Percentiles rank a stretch among this genome's conserved stretches.
phyloP scores from a whole-genome alignment of 2,888 invertebrate species.

The Margaritifera margaritifera region DNA sequence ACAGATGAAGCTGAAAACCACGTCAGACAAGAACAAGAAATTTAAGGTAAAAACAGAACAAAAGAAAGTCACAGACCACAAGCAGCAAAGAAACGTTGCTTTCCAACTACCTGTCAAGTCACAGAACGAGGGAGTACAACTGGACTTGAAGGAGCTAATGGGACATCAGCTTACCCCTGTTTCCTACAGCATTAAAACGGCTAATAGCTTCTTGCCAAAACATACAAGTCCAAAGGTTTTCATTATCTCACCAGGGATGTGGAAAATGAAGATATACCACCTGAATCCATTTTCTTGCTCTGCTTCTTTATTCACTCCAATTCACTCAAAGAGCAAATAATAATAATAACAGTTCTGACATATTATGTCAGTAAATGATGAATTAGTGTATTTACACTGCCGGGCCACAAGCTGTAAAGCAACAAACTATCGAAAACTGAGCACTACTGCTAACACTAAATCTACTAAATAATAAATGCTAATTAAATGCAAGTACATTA shows the following conservation, averaged over 20 bases:
- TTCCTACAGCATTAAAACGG: not conserved
- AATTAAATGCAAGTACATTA: too few relatives aligned
- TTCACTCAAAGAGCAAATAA: too few relatives aligned
- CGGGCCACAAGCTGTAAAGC: too few relatives aligned
- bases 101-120: constrained; percentile 4
- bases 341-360: too few relatives aligned
- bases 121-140: not conserved
- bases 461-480: too few relatives aligned
- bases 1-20: constrained; percentile 3
- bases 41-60: not conserved
- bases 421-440: too few relatives aligned
- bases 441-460: too few relatives aligned
- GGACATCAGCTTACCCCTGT: not conserved
- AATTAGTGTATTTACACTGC: too few relatives aligned
- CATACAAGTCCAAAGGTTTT: not conserved
- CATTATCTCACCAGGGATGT: not conserved
- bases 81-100: constrained; percentile 3
- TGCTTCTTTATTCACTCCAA: too few relatives aligned
- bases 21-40: not conserved
- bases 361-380: too few relatives aligned
- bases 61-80: constrained; percentile 4
- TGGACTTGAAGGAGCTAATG: constrained; percentile 2
- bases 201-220: not conserved
- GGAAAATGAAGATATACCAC: not conserved
- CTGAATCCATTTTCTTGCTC: too few relatives aligned